phyloP scores from a whole-genome alignment of 2,888 invertebrate species.

The Pachydiplax longipennis region DNA sequence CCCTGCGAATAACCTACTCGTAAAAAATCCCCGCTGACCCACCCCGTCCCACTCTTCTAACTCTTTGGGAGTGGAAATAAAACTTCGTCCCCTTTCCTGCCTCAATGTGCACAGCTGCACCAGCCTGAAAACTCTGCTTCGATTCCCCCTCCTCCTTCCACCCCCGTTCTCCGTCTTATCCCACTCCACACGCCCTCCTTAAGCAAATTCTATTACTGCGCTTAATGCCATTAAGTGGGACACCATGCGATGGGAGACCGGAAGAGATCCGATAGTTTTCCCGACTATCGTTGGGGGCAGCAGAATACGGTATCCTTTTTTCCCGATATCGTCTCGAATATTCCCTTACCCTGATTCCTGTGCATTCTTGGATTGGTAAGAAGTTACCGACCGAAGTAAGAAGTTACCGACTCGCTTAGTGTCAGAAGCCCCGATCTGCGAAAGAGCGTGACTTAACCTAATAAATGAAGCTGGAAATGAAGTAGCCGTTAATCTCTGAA shows the following conservation, averaged over 20 bases:
- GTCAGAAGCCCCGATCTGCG: background rate
- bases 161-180: background rate
- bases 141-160: background rate
- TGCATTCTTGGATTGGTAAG: background rate
- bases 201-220: constrained; percentile 37
- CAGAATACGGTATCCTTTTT: background rate
- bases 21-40: background rate
- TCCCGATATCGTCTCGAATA: background rate
- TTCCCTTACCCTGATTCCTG: background rate
- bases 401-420: background rate
- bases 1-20: background rate
- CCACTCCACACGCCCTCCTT: background rate
- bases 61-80: constrained; percentile 44
- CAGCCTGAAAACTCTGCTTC: background rate
- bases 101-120: constrained; percentile 36
- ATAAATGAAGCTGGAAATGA: background rate
- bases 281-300: background rate
- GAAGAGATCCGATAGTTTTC: constrained; percentile 17
- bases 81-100: background rate
- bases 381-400: background rate
- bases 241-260: constrained; percentile 16
- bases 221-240: constrained; percentile 42
- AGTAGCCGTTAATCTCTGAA: no score
- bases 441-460: background rate
- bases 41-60: background rate